Evolutionary conservation across 2,797 vertebrate genomes (phyloP), one percentile per base, ranked within the genome.

Genomic region (Lycodopsis pacificus): DNA sequence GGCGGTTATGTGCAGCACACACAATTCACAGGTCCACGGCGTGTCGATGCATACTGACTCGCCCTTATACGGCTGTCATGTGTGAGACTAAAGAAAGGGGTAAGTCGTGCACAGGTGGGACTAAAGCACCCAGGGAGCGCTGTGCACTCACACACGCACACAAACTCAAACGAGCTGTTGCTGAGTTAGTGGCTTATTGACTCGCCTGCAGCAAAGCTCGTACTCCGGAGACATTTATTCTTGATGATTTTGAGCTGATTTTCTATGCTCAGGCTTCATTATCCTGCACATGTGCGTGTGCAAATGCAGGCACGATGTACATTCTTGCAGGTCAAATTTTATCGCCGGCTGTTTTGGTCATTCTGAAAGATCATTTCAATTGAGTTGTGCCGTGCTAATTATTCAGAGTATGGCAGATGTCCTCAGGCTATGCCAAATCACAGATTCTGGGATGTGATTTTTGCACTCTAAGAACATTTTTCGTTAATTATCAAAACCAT

Each of bases 31-130:
- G 81, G 51, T 88, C 56, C 75, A 61, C 61, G 62, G 22, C 73
- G 70, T 81, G 88, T 73, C 84, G 80, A 88, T 83, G 70, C 74
- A 73, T 66, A 87, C 85, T 74, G 82, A 87, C 82, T 80, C 48
- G 22, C 34, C 67, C 76, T 77, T 77, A 62, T 46, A 5, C 15
- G 59, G 36, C 71, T 65, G 70, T 79, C 73, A 77, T 74, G 72
- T 70, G 74, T 57, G 49, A 88, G 73, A 81, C 77, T 53, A 59
- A 74, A 68, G 70, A 71, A 65, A 75, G 71, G 77, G 78, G 76
- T 80, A 64, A 83, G 70, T 77, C 72, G 40, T 68, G 61, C 64
- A 46, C 79, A 82, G 19, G 77, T 85, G 79, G 75, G 54, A 66
- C 27, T 40, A 20, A 13, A 49, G 22, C 51, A 71, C 44, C 40